These are phyloP conservation scores for Leptopilina drosophilae DNA, from an alignment of 2,888 invertebrate genomes.

Conservation along the genomic window DNA sequence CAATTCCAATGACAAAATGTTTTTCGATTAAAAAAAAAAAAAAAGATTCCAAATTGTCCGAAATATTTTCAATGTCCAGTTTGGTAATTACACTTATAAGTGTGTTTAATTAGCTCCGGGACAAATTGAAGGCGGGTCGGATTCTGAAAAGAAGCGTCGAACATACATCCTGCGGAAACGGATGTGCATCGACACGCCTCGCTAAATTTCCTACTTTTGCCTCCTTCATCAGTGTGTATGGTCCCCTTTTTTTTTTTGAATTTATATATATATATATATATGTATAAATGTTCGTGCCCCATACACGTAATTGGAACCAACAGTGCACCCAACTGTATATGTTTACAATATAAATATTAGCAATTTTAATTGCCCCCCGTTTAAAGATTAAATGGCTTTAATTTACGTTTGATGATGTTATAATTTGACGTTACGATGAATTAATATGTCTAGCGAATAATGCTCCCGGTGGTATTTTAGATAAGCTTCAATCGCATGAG, in stretches of 20 bases:
- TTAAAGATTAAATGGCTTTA: conserved; percentile 1
- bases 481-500: not conserved
- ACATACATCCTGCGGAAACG: conserved; percentile 58
- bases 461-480: not conserved
- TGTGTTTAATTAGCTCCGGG: conserved; percentile 30
- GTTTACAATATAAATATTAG: conserved; percentile 8
- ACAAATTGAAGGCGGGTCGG: conserved; percentile 33
- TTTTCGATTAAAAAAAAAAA: no score
- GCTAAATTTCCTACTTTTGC: conserved; percentile 46
- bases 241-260: conserved; percentile 13
- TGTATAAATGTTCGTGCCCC: conserved; percentile 19
- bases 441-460: not conserved
- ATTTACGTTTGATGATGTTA: conserved; percentile 6
- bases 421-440: not conserved
- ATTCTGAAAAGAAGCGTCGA: conserved; percentile 41
- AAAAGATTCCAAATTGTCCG: no score
- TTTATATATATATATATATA: not conserved
- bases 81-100: no score
- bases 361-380: conserved; percentile 6
- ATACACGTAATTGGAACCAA: conserved; percentile 7
- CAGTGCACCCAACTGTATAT: conserved; percentile 10
- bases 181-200: conserved; percentile 56
- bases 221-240: conserved; percentile 31
- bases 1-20: no score
- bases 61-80: no score